A percentile compares a stretch with the other conserved stretches of the same genome.
These are phyloP conservation scores for Leucozona laternaria DNA, from an alignment of 2,888 invertebrate genomes.

Conservation along the genomic window DNA sequence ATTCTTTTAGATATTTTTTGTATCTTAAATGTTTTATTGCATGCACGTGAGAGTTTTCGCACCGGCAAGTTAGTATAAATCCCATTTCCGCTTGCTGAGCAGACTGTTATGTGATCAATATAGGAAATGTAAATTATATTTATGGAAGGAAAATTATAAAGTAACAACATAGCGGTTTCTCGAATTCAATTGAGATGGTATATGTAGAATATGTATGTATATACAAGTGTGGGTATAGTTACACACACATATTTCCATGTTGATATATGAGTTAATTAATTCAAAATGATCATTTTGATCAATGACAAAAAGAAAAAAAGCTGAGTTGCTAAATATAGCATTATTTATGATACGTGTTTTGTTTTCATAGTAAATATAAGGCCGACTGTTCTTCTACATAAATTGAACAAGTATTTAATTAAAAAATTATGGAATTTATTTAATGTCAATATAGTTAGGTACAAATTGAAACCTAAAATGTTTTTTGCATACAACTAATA, in stretches of 20 bases:
- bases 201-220: no score
- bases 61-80: background rate
- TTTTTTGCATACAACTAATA: no score
- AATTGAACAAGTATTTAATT: background rate
- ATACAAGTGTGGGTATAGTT: background rate
- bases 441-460: background rate
- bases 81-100: background rate
- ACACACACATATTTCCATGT: background rate
- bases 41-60: background rate
- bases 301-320: background rate
- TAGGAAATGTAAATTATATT: background rate
- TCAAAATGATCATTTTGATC: conserved; percentile 50
- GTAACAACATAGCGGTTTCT: conserved; percentile 31
- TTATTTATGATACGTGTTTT: background rate
- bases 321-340: background rate
- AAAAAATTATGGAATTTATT: background rate
- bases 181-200: conserved; percentile 17
- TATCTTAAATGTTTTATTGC: no score
- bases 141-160: conserved; percentile 35
- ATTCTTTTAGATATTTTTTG: no score
- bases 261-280: conserved; percentile 34
- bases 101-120: background rate
- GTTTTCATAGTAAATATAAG: background rate
- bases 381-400: background rate
- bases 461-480: no score